phyloP scores from a whole-genome alignment of 2,797 vertebrate genomes.

The Anguilla obscura region DNA sequence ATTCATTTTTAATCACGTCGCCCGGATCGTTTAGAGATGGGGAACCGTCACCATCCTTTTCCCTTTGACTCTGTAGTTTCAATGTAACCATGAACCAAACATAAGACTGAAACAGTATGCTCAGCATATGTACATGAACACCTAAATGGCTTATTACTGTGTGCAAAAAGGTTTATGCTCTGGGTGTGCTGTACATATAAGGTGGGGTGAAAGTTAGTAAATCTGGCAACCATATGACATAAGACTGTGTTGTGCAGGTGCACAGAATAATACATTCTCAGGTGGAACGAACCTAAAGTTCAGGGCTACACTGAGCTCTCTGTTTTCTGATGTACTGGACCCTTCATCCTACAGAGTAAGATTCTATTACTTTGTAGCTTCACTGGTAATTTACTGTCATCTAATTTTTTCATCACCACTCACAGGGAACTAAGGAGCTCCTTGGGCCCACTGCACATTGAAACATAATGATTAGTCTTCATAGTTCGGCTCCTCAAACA shows the following conservation, averaged over 20 bases:
- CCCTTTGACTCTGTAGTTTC: not conserved
- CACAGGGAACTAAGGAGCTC: not conserved
- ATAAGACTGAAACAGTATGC: not conserved
- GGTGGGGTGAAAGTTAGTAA: not conserved
- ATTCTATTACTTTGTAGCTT: not conserved
- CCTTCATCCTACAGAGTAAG: not conserved
- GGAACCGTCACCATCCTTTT: not conserved
- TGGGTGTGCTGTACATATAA: not conserved
- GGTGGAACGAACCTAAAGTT: not conserved
- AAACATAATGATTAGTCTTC: slow-evolving; percentile 29
- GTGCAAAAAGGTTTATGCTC: not conserved
- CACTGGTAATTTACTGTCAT: not conserved
- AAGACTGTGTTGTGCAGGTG: not conserved
- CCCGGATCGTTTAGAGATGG: not conserved
- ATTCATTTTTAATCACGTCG: not conserved
- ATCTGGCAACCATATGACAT: not conserved
- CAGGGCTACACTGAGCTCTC: not conserved
- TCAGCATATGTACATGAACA: not conserved
- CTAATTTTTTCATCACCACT: not conserved
- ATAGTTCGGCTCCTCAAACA: slow-evolving; percentile 9
- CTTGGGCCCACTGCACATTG: not conserved
- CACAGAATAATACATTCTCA: not conserved
- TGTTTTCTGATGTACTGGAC: not conserved
- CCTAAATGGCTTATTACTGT: not conserved
- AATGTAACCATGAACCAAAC: not conserved